phyloP scores from a whole-genome alignment of 2,888 invertebrate species.

The Brachypalpus laphriformis region DNA sequence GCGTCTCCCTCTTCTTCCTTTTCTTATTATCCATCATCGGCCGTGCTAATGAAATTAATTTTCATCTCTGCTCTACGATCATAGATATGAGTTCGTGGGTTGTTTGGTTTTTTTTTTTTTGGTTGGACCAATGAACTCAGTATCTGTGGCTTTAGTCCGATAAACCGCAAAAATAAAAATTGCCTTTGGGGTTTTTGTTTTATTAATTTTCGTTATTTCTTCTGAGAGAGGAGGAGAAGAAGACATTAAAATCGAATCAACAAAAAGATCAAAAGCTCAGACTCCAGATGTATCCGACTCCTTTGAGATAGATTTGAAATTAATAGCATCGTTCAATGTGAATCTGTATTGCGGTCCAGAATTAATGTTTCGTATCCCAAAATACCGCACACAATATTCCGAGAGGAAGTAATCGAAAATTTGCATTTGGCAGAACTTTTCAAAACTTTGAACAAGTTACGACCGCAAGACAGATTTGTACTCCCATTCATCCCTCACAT shows the following conservation, averaged over 20 bases:
- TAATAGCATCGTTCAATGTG: not conserved
- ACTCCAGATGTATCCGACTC: not conserved
- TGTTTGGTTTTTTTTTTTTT: not conserved
- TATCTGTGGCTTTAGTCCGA: not conserved
- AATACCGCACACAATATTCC: not conserved
- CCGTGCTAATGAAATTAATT: not conserved
- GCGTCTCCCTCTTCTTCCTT: not conserved
- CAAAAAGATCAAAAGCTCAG: not conserved
- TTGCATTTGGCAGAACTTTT: not conserved
- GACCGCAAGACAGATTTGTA: slow-evolving; percentile 3
- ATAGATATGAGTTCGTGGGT: not conserved
- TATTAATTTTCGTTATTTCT: too few relatives aligned
- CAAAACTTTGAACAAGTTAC: not conserved
- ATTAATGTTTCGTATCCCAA: not conserved
- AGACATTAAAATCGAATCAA: not conserved
- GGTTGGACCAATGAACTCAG: slow-evolving; percentile 2
- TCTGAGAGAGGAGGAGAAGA: not conserved
- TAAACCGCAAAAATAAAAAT: slow-evolving; percentile 5
- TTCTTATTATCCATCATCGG: not conserved
- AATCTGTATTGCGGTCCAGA: not conserved
- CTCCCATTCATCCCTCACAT: slow-evolving; percentile 23
- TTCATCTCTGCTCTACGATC: not conserved
- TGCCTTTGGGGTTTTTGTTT: not conserved
- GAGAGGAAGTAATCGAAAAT: not conserved
- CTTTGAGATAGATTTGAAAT: not conserved